Evolutionary conservation across 2,888 invertebrate genomes (phyloP).

Genomic region (Mimachlamys varia): DNA sequence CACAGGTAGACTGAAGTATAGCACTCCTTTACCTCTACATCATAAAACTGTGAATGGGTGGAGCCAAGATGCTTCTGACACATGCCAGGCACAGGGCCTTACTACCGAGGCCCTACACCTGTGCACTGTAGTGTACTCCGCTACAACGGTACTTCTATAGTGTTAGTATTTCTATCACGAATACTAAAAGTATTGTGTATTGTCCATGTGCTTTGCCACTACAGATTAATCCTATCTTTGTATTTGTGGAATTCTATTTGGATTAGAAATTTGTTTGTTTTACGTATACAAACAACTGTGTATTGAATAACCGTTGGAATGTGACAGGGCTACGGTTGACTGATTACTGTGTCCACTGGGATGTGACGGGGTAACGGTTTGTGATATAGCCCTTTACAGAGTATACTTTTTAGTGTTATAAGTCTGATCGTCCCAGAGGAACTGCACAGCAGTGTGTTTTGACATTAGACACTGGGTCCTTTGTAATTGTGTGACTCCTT

Average conservation of each 20-base stretch:
- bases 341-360: neutral
- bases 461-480: neutral
- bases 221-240: neutral
- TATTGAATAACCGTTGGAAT: neutral
- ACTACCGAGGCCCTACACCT: neutral
- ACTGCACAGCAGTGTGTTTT: neutral
- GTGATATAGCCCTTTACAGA: neutral
- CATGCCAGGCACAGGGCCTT: neutral
- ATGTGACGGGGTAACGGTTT: conserved; percentile 18
- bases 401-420: neutral
- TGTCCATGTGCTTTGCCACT: neutral
- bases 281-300: neutral
- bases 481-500: neutral
- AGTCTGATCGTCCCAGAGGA: neutral
- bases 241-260: neutral
- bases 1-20: neutral
- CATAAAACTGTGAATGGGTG: neutral
- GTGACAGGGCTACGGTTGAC: neutral
- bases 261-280: neutral
- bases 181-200: neutral
- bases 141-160: neutral
- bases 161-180: neutral
- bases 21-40: neutral
- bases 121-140: neutral
- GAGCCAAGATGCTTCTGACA: neutral